Evolutionary conservation across 2,113 vertebrate genomes (phyloP).

Genomic region (Siphamia tubifer): DNA sequence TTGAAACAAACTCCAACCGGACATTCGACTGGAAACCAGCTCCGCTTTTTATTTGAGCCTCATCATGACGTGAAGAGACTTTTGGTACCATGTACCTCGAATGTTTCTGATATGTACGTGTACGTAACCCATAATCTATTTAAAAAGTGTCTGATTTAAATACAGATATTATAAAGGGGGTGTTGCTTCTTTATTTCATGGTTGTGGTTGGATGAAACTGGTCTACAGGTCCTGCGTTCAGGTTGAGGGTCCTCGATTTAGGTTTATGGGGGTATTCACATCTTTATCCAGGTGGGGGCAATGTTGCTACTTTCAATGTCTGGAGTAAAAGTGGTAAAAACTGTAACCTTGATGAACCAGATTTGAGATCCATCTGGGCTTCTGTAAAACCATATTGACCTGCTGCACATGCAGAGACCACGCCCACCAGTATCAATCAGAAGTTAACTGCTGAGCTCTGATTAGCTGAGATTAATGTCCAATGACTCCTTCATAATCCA

Average conservation of each 20-base stretch:
- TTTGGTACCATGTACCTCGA: conserved; percentile 99
- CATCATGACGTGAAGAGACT: conserved; percentile 85
- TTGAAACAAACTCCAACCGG: conserved; percentile 73
- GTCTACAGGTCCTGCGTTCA: no score
- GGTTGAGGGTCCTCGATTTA: no score
- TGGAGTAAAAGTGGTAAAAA: no score
- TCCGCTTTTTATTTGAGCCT: conserved; percentile 78
- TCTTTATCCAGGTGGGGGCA: no score
- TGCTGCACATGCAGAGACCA: conserved; percentile 29
- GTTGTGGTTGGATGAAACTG: no score
- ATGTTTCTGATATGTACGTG: conserved; percentile 94
- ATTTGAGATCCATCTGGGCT: no score
- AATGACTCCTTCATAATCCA: no score
- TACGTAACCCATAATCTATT: conserved; percentile 98
- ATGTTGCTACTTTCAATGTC: no score
- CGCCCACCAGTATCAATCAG: conserved; percentile 14
- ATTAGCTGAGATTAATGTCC: conserved; percentile 18
- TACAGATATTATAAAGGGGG: conserved; percentile 88
- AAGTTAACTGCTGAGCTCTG: background rate
- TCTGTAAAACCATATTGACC: no score
- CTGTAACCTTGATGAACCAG: no score
- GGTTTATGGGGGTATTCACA: no score
- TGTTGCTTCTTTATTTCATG: conserved; percentile 67
- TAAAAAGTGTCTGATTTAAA: conserved; percentile 99
- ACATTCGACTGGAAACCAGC: conserved; percentile 70